These are phyloP conservation scores for Invenusta paracnida DNA, from an alignment of 2,888 invertebrate species.

Conservation along the genomic window DNA sequence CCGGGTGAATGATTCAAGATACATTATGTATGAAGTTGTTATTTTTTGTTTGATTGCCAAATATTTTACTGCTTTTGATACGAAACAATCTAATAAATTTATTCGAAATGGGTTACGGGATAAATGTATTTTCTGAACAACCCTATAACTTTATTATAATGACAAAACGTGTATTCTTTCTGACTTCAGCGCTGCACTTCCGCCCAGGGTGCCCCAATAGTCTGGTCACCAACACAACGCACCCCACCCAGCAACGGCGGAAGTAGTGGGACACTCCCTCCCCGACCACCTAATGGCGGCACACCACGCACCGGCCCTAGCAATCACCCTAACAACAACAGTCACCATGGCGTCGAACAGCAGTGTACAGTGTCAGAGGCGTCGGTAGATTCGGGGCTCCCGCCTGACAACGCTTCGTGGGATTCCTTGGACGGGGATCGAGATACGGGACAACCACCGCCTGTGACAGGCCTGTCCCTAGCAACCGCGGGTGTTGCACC, in stretches of 20 bases:
- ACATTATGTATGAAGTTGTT: too few relatives aligned
- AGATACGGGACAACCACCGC: not conserved
- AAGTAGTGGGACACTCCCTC: not conserved
- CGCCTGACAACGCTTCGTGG: conserved; percentile 27
- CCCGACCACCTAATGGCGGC: not conserved
- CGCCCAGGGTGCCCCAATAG: not conserved
- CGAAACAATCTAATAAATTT: too few relatives aligned
- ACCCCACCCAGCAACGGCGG: too few relatives aligned
- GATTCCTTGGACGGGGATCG: not conserved
- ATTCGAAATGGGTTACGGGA: too few relatives aligned
- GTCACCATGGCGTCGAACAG: not conserved
- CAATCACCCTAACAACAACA: not conserved
- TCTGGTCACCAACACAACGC: not conserved
- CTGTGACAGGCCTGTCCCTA: not conserved
- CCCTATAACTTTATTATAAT: too few relatives aligned
- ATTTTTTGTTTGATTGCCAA: too few relatives aligned
- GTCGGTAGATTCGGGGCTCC: conserved; percentile 14
- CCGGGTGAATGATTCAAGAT: too few relatives aligned
- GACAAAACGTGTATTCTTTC: too few relatives aligned
- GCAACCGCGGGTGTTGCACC: not conserved
- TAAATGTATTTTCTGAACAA: too few relatives aligned
- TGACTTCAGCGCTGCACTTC: not conserved
- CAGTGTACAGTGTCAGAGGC: conserved; percentile 28
- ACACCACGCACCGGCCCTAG: not conserved
- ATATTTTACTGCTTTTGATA: too few relatives aligned